Evolutionary conservation across 2,888 invertebrate species (phyloP).

Genomic region (Lepidochitona cinerea): DNA sequence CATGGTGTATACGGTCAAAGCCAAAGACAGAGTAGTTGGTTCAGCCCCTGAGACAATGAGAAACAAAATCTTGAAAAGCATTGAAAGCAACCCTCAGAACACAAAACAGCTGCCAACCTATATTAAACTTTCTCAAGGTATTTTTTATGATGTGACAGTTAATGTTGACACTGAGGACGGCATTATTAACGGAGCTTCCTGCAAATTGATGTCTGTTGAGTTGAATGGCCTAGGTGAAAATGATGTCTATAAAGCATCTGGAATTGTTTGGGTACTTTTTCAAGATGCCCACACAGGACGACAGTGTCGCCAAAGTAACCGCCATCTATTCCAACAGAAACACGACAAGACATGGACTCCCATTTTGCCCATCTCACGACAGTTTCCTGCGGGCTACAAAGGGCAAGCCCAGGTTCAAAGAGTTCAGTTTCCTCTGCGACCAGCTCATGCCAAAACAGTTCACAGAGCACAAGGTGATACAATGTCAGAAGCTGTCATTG

Average conservation of each 20-base stretch:
- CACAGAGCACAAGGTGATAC: slow-evolving; percentile 30
- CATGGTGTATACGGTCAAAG: no score
- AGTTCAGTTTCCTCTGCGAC: slow-evolving; percentile 24
- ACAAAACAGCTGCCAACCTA: no score
- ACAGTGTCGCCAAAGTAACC: slow-evolving; percentile 6
- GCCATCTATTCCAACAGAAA: slow-evolving; percentile 11
- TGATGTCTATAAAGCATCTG: neutral
- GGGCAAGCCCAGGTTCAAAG: slow-evolving; percentile 16
- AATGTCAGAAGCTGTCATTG: slow-evolving; percentile 13
- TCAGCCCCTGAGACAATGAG: no score
- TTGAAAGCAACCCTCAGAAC: no score
- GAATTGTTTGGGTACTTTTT: slow-evolving; percentile 19
- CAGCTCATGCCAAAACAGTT: slow-evolving; percentile 21
- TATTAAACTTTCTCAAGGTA: slow-evolving; percentile 13
- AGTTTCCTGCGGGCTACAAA: slow-evolving; percentile 24
- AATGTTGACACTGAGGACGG: slow-evolving; percentile 36
- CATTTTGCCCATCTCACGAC: slow-evolving; percentile 8
- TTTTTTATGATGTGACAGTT: slow-evolving; percentile 25
- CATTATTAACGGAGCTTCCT: slow-evolving; percentile 34
- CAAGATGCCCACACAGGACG: slow-evolving; percentile 17
- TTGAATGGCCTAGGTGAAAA: neutral
- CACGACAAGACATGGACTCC: slow-evolving; percentile 22
- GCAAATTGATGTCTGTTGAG: slow-evolving; percentile 5
- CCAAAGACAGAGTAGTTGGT: no score
- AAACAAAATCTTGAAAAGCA: no score